These are phyloP conservation scores for Nannoperca obscura DNA, from an alignment of 2,797 vertebrate species.

Conservation along the genomic window DNA sequence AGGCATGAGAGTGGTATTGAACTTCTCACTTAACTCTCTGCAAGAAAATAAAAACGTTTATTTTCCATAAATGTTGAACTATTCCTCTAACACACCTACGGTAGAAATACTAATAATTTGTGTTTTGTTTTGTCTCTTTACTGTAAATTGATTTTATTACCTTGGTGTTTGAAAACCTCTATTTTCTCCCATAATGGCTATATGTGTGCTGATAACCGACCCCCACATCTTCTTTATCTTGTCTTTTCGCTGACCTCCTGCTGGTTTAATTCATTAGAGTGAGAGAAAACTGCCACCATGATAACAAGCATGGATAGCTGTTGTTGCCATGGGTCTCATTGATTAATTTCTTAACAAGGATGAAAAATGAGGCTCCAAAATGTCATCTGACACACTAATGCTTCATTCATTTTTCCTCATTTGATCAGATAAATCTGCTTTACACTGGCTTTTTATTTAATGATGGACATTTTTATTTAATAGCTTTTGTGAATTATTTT, in stretches of 20 bases:
- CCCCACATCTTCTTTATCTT: constrained; percentile 10
- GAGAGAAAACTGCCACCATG: constrained; percentile 4
- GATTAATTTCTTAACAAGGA: constrained; percentile 23
- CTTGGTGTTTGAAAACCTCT: not conserved
- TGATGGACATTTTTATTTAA: not conserved
- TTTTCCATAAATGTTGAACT: not conserved
- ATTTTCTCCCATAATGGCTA: not conserved
- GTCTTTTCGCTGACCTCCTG: constrained; percentile 33
- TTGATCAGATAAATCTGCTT: not conserved
- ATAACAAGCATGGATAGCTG: constrained; percentile 16
- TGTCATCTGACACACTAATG: not conserved
- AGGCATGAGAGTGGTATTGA: not conserved
- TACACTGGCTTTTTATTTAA: not conserved
- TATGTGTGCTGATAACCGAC: not conserved
- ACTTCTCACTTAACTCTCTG: not conserved
- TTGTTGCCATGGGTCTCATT: constrained; percentile 50
- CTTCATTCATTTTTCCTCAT: constrained; percentile 3
- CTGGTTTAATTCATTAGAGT: constrained; percentile 48
- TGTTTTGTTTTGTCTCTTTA: not conserved
- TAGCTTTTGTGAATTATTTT: too few relatives aligned
- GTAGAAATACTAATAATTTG: not conserved
- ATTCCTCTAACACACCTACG: not conserved
- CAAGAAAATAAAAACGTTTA: not conserved
- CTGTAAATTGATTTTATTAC: not conserved
- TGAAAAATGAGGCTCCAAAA: constrained; percentile 1